Percentiles rank a stretch among this genome's conserved stretches.
phyloP scores from a whole-genome alignment of 1,140 invertebrate species.

The Apis cerana region DNA sequence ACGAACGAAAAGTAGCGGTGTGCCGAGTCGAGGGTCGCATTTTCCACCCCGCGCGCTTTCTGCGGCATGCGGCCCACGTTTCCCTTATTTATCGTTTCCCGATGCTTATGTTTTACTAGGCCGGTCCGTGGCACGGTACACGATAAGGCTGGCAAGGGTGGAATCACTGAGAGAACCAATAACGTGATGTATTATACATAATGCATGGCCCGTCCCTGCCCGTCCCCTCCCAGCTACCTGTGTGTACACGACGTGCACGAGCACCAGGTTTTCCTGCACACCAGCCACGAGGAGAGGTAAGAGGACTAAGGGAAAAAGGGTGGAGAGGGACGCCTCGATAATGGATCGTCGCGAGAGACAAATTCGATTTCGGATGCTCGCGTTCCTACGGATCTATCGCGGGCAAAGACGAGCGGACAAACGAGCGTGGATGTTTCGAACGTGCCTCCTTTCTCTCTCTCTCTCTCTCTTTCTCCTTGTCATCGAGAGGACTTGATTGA shows the following conservation, averaged over 20 bases:
- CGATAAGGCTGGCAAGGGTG: conserved; percentile 79
- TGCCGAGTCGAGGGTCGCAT: conserved; percentile 12
- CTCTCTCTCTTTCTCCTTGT: background rate
- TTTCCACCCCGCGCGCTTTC: conserved; percentile 45
- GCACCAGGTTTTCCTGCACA: conserved; percentile 42
- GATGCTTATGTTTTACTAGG: conserved; percentile 81
- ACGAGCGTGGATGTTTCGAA: conserved; percentile 14
- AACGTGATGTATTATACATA: conserved; percentile 82
- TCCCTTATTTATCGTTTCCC: conserved; percentile 82
- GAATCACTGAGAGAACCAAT: conserved; percentile 81
- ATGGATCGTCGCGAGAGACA: conserved; percentile 70
- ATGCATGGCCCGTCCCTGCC: conserved; percentile 76
- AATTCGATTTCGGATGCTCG: conserved; percentile 65
- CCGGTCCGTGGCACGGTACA: conserved; percentile 72
- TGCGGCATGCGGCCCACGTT: conserved; percentile 79
- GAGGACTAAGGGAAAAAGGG: conserved; percentile 44
- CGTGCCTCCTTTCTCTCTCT: background rate
- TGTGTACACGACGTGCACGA: conserved; percentile 57
- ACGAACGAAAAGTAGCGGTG: background rate
- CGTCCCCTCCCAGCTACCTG: conserved; percentile 64
- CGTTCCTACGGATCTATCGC: conserved; percentile 2
- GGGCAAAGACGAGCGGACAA: conserved; percentile 17
- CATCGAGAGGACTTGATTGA: conserved; percentile 15
- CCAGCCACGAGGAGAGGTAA: background rate
- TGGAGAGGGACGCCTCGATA: conserved; percentile 61